A percentile compares a stretch with the other conserved stretches of the same genome.
phyloP scores from a whole-genome alignment of 2,888 invertebrate species.

The Panopea generosa region DNA sequence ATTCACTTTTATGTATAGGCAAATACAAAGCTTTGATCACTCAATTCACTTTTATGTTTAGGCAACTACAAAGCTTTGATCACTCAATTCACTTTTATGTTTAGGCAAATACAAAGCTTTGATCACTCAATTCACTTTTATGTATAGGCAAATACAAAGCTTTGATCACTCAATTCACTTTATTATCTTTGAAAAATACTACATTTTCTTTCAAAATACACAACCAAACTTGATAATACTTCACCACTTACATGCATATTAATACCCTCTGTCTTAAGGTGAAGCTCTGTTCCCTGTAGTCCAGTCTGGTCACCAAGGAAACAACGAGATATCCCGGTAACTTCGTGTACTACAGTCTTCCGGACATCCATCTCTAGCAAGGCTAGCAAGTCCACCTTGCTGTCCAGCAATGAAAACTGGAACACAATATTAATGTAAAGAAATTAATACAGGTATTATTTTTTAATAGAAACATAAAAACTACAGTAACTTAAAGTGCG shows the following conservation, averaged over 20 bases:
- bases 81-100: too few species aligned
- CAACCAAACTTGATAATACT: too few species aligned
- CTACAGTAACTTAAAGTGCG: background rate
- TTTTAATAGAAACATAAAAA: background rate
- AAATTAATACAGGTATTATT: background rate
- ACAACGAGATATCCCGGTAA: constrained; percentile 92
- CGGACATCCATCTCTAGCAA: constrained; percentile 88
- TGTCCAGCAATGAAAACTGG: constrained; percentile 88
- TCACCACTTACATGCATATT: constrained; percentile 91
- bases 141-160: too few species aligned
- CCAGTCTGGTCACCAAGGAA: constrained; percentile 89
- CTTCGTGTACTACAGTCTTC: constrained; percentile 92
- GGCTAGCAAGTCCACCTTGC: constrained; percentile 87
- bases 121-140: too few species aligned
- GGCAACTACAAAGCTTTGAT: too few species aligned
- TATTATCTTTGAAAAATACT: too few species aligned
- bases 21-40: too few species aligned
- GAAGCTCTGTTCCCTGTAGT: constrained; percentile 83
- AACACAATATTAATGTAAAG: constrained; percentile 57
- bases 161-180: too few species aligned
- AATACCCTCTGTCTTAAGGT: constrained; percentile 96
- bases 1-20: too few species aligned
- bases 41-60: too few species aligned
- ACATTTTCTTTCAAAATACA: too few species aligned
- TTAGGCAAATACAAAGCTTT: too few species aligned